These are phyloP conservation scores for Cherax destructor DNA, from an alignment of 1,140 invertebrate species.

Conservation along the genomic window DNA sequence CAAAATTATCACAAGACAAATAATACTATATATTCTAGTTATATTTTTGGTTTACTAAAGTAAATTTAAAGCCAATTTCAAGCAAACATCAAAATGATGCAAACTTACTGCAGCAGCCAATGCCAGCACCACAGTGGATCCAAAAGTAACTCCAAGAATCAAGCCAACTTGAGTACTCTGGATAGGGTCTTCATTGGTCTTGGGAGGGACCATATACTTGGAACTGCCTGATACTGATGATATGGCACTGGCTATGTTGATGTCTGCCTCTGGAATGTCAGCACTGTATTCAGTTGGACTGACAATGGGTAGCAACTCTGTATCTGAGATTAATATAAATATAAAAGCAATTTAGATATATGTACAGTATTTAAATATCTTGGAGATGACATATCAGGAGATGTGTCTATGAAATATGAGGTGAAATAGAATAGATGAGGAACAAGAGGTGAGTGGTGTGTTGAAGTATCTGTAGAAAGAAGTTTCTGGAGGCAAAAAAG, in stretches of 20 bases:
- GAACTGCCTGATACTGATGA: not conserved
- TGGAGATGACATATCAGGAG: too few species aligned
- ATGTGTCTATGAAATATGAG: too few species aligned
- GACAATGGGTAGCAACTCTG: not conserved
- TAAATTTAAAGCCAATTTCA: too few species aligned
- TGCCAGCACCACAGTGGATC: slow-evolving; percentile 21
- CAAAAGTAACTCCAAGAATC: slow-evolving; percentile 36
- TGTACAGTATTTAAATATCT: not conserved
- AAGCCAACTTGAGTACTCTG: slow-evolving; percentile 21
- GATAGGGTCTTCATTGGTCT: too few species aligned
- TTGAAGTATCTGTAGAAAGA: too few species aligned
- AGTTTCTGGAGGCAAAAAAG: too few species aligned
- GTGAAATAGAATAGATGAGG: too few species aligned
- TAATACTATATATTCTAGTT: too few species aligned
- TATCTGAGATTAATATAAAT: not conserved
- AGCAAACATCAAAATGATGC: not conserved
- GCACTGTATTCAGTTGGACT: not conserved
- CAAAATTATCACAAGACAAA: too few species aligned
- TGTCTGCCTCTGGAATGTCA: not conserved
- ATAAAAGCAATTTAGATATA: not conserved
- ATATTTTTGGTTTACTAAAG: too few species aligned
- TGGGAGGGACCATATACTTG: too few species aligned
- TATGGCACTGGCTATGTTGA: not conserved
- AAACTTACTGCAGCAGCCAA: slow-evolving; percentile 35
- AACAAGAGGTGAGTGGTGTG: too few species aligned